These are phyloP conservation scores for Eutrigla gurnardus DNA, from an alignment of 2,797 vertebrate genomes.

Conservation along the genomic window DNA sequence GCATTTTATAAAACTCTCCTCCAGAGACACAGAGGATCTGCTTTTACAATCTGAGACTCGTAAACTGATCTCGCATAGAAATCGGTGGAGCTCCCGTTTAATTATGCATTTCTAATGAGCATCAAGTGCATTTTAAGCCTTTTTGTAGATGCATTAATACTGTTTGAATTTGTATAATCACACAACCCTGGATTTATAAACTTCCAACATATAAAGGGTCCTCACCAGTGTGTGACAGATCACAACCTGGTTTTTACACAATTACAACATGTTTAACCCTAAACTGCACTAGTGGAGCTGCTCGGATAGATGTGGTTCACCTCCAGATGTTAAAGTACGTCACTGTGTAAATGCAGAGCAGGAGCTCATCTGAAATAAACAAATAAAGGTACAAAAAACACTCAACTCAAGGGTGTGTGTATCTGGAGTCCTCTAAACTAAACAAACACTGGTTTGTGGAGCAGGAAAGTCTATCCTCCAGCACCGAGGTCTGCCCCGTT, in stretches of 20 bases:
- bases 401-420: not conserved
- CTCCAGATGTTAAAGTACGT: not conserved
- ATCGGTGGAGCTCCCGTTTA: not conserved
- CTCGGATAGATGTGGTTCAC: not conserved
- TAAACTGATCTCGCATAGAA: slow-evolving; percentile 9
- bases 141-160: not conserved
- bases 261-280: slow-evolving; percentile 4
- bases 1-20: not conserved
- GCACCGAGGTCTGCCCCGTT: slow-evolving; percentile 4
- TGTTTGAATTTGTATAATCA: not conserved
- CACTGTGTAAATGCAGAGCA: not conserved
- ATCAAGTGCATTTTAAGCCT: not conserved
- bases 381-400: slow-evolving; percentile 1
- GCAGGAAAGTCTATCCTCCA: slow-evolving; percentile 12
- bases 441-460: slow-evolving; percentile 9
- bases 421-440: slow-evolving; percentile 1
- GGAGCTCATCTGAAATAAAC: slow-evolving; percentile 7
- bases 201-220: not conserved
- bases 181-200: slow-evolving; percentile 9
- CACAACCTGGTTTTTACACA: not conserved
- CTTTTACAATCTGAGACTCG: not conserved
- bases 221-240: not conserved
- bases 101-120: not conserved
- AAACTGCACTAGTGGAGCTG: slow-evolving; percentile 1
- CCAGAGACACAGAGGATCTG: not conserved